A percentile compares a stretch with the other conserved stretches of the same genome.
Conservation (phyloP, 92 coral and sea anemone species). For the Muricea muricata region DNA sequence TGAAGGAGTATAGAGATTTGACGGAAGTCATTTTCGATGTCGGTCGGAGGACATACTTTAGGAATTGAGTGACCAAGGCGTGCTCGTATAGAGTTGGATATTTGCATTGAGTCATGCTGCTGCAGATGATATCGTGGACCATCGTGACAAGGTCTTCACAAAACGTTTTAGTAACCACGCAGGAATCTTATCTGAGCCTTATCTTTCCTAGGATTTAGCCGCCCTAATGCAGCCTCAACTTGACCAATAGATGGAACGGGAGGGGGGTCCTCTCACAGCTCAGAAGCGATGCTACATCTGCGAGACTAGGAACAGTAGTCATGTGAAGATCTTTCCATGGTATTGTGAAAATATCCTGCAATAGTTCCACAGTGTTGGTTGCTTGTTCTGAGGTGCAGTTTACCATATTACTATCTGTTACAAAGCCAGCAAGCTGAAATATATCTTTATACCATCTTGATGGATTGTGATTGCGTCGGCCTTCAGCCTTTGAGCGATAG, state of each 20-base stretch:
- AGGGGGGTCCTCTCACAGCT: no score
- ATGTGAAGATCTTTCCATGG: no score
- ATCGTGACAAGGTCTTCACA: background rate
- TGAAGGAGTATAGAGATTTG: constrained; percentile 8
- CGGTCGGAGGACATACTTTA: background rate
- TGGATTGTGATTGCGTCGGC: background rate
- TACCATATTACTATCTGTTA: no score
- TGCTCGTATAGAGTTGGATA: constrained; percentile 12
- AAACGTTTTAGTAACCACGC: background rate
- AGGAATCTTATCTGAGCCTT: background rate
- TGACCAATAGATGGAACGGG: background rate
- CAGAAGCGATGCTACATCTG: no score
- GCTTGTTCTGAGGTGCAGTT: background rate
- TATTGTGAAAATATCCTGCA: background rate
- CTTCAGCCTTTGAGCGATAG: background rate
- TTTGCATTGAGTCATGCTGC: constrained; percentile 13
- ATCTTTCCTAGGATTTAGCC: background rate
- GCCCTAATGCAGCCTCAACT: background rate
- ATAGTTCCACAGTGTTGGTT: background rate
- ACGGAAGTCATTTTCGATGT: constrained; percentile 5
- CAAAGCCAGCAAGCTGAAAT: background rate
- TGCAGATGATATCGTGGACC: background rate
- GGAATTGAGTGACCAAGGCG: background rate
- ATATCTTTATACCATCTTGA: background rate
- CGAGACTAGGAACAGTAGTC: no score